phyloP scores from a whole-genome alignment of 2,888 invertebrate genomes.

The Ophioninae sp. region DNA sequence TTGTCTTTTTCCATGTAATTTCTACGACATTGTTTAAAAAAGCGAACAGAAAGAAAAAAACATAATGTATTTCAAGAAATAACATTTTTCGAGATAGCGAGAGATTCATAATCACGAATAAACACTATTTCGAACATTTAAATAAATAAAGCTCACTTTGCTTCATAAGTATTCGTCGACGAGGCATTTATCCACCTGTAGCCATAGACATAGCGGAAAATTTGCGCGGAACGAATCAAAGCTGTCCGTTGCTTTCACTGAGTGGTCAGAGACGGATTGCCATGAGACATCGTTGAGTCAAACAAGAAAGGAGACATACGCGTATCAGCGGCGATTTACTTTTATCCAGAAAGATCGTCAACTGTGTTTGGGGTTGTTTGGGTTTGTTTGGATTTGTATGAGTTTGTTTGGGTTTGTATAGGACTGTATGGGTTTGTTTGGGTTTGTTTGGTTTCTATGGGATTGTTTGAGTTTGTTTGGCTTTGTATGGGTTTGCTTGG shows the following conservation, averaged over 20 bases:
- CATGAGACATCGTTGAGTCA: conserved; percentile 53
- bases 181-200: conserved; percentile 32
- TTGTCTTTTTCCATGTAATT: too few species aligned
- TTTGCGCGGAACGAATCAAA: conserved; percentile 64
- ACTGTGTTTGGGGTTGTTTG: conserved; percentile 6
- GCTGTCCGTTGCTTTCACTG: conserved; percentile 62
- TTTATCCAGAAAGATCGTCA: conserved; percentile 27
- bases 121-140: conserved; percentile 3
- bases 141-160: conserved; percentile 40
- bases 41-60: too few species aligned
- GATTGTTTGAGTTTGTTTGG: too few species aligned
- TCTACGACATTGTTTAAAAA: too few species aligned
- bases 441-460: too few species aligned
- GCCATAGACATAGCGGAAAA: conserved; percentile 52
- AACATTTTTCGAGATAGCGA: background rate
- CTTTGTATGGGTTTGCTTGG: too few species aligned
- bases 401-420: too few species aligned
- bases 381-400: too few species aligned
- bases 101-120: background rate
- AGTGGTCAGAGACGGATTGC: conserved; percentile 62
- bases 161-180: conserved; percentile 27
- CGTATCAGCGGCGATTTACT: conserved; percentile 15
- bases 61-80: too few species aligned
- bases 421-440: too few species aligned
- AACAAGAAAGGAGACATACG: background rate